A percentile compares a stretch with the other conserved stretches of the same genome.
These are phyloP conservation scores for Cynopterus brachyotis DNA, from an alignment of 2,113 vertebrate genomes.

Conservation along the genomic window DNA sequence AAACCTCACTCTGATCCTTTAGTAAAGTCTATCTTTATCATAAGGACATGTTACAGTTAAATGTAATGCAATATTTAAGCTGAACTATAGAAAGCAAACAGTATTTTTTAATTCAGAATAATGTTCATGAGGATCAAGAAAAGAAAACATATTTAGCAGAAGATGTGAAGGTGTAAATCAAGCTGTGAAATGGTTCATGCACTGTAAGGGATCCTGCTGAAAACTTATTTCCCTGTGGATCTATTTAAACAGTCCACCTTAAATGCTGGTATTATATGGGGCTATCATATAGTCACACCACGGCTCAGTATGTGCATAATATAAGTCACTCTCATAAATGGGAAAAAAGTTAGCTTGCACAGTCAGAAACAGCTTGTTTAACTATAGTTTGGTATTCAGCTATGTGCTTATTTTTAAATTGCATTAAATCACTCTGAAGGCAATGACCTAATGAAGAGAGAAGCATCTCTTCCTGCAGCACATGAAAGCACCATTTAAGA, in stretches of 20 bases:
- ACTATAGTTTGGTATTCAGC: constrained; percentile 49
- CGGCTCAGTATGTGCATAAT: constrained; percentile 28
- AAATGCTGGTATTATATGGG: constrained; percentile 38
- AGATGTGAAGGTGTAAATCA: neutral
- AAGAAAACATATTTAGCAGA: constrained; percentile 51
- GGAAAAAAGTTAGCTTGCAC: constrained; percentile 53
- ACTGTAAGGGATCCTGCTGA: constrained; percentile 21
- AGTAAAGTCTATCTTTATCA: neutral
- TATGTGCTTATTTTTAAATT: constrained; percentile 62
- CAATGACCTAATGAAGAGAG: constrained; percentile 38
- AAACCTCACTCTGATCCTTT: neutral
- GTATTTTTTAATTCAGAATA: constrained; percentile 24
- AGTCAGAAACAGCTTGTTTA: constrained; percentile 61
- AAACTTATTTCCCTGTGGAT: constrained; percentile 16
- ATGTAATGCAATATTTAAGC: constrained; percentile 21
- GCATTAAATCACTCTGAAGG: neutral
- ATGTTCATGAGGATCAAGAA: constrained; percentile 37
- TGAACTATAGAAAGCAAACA: neutral
- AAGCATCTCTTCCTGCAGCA: neutral
- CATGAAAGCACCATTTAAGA: neutral
- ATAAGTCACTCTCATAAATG: constrained; percentile 39
- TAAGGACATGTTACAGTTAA: constrained; percentile 50
- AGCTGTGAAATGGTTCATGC: constrained; percentile 5
- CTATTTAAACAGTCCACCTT: constrained; percentile 20
- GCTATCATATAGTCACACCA: constrained; percentile 12